Percentiles rank a stretch among this genome's conserved stretches.
phyloP scores from a whole-genome alignment of 2,888 invertebrate genomes.

The Cotesia congregata region DNA sequence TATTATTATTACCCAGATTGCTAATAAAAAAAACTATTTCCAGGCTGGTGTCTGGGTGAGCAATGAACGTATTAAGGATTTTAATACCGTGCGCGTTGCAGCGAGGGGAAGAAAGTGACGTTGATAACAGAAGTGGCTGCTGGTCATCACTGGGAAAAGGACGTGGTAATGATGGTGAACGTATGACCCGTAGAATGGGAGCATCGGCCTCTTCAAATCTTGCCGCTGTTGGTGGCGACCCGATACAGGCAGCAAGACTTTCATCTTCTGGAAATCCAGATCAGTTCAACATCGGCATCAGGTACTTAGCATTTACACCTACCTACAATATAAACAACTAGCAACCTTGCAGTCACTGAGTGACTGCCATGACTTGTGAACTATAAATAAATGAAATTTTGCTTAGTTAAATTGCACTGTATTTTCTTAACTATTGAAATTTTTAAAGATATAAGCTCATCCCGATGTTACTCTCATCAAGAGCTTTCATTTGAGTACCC shows the following conservation, averaged over 20 bases:
- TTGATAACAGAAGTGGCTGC: slow-evolving; percentile 62
- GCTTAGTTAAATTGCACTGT: no score
- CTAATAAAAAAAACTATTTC: slow-evolving; percentile 41
- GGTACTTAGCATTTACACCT: slow-evolving; percentile 52
- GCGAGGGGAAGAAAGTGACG: slow-evolving; percentile 70
- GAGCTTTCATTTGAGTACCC: no score
- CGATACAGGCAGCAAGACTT: slow-evolving; percentile 68
- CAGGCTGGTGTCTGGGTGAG: slow-evolving; percentile 74
- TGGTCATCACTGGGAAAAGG: slow-evolving; percentile 60
- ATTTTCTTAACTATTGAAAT: no score
- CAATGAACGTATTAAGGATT: slow-evolving; percentile 75
- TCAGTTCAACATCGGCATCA: slow-evolving; percentile 66
- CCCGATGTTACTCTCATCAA: no score
- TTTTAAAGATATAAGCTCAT: no score
- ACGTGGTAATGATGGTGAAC: slow-evolving; percentile 62
- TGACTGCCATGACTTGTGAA: no score
- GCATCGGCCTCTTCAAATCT: slow-evolving; percentile 69
- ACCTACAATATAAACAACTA: no score
- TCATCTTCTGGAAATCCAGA: slow-evolving; percentile 67
- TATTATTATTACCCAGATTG: not conserved
- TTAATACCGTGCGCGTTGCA: slow-evolving; percentile 75
- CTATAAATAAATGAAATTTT: no score
- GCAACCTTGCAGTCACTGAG: no score
- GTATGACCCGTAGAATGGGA: slow-evolving; percentile 70
- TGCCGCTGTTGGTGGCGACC: slow-evolving; percentile 68